Evolutionary conservation across 2,888 invertebrate species (phyloP).

Genomic region (Scaeva pyrastri): DNA sequence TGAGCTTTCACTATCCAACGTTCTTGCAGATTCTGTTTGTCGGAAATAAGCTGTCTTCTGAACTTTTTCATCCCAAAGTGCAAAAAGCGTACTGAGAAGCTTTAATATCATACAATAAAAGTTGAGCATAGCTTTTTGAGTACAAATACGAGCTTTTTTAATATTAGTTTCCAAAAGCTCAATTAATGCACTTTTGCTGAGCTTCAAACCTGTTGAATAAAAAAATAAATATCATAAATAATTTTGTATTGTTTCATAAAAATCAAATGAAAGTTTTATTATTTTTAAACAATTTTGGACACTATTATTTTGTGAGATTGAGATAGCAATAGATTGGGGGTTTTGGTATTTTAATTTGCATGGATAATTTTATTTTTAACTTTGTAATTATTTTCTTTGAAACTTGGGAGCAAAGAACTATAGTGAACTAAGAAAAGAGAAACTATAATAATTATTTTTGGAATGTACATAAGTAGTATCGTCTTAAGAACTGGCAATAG

Average conservation of each 20-base stretch:
- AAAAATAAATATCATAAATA: background rate
- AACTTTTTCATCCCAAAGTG: constrained; percentile 69
- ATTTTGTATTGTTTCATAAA: constrained; percentile 31
- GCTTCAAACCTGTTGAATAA: constrained; percentile 57
- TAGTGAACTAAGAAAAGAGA: background rate
- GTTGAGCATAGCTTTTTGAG: constrained; percentile 68
- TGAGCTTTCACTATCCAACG: constrained; percentile 49
- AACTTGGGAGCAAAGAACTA: background rate
- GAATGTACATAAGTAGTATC: background rate
- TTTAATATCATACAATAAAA: constrained; percentile 69
- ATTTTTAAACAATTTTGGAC: too few relatives aligned
- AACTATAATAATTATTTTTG: constrained; percentile 15
- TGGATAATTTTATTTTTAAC: background rate
- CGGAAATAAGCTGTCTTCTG: constrained; percentile 43
- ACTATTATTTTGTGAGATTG: background rate
- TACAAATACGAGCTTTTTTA: constrained; percentile 69
- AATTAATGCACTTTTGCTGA: constrained; percentile 69
- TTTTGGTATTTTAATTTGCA: background rate
- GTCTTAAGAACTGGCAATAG: too few relatives aligned
- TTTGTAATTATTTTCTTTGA: background rate
- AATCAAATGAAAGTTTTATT: constrained; percentile 10
- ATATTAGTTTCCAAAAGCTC: constrained; percentile 74
- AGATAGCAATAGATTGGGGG: background rate
- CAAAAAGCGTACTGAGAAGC: constrained; percentile 71
- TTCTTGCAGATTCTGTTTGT: background rate